These are phyloP conservation scores for Odontamblyopus lacepedii DNA, from an alignment of 2,797 vertebrate genomes.

Conservation along the genomic window DNA sequence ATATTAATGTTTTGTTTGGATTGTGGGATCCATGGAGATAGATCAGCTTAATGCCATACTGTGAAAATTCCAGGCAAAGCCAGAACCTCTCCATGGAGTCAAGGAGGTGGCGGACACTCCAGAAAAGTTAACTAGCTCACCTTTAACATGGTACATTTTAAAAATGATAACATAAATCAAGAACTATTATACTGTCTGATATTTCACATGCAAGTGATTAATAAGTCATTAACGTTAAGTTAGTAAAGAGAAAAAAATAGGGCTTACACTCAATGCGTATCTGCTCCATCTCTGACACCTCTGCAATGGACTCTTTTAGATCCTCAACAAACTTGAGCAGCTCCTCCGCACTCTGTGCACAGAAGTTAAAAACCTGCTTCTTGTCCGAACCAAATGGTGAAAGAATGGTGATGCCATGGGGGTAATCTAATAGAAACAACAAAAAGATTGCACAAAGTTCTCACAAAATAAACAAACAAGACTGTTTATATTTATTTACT, in stretches of 20 bases:
- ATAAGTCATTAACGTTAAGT: no score
- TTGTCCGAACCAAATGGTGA: constrained; percentile 94
- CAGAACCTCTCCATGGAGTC: not conserved
- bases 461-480: not conserved
- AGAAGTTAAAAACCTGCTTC: constrained; percentile 96
- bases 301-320: constrained; percentile 95
- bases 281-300: constrained; percentile 98
- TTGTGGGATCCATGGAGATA: not conserved
- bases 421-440: constrained; percentile 82
- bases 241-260: not conserved
- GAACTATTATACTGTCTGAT: no score
- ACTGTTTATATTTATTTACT: not conserved
- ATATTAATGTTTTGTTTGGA: no score
- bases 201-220: no score
- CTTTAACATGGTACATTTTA: not conserved
- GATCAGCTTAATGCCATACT: not conserved
- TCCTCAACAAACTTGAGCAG: constrained; percentile 98
- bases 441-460: not conserved
- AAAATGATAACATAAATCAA: not conserved
- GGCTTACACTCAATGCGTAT: constrained; percentile 96
- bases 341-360: constrained; percentile 93
- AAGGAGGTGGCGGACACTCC: not conserved
- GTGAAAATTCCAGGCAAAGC: not conserved
- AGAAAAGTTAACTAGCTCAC: not conserved
- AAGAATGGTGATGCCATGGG: constrained; percentile 94